A percentile compares a stretch with the other conserved stretches of the same genome.
phyloP scores from a whole-genome alignment of 64 coral and sea anemone genomes.

The Porites lutea region DNA sequence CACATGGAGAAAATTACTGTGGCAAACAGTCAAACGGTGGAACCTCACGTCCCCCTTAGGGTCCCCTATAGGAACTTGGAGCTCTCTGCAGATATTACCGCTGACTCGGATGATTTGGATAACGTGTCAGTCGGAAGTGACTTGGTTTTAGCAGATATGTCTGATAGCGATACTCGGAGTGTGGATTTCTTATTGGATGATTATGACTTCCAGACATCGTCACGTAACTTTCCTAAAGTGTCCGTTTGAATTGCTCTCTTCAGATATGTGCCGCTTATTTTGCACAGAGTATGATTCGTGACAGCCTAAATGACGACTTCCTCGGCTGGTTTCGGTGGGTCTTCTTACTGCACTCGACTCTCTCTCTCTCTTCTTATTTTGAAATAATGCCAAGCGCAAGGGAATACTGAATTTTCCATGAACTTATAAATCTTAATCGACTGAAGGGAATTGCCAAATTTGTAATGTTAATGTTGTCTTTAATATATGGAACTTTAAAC shows the following conservation, averaged over 20 bases:
- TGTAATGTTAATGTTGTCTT: no score
- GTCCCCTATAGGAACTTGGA: slow-evolving; percentile 6
- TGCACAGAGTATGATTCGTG: no score
- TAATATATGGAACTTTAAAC: no score
- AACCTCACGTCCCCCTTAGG: background rate
- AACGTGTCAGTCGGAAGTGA: slow-evolving; percentile 10
- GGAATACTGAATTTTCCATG: no score
- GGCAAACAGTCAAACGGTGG: background rate
- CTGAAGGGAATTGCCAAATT: no score
- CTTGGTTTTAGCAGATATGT: slow-evolving; percentile 38
- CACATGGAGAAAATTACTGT: slow-evolving; percentile 16
- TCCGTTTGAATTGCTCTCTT: background rate
- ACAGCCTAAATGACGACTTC: no score
- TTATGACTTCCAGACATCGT: background rate
- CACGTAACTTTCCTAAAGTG: slow-evolving; percentile 31
- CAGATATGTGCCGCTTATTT: no score
- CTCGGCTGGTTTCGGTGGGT: no score
- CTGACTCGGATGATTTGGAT: slow-evolving; percentile 4
- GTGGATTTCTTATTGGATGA: slow-evolving; percentile 42
- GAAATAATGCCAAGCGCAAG: no score
- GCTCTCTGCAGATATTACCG: background rate
- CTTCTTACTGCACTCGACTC: no score
- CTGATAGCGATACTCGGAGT: slow-evolving; percentile 38
- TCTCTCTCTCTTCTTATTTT: no score
- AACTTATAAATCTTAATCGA: no score